Evolutionary conservation across 2,113 vertebrate genomes (phyloP).

Genomic region (Poeciliopsis retropinna): DNA sequence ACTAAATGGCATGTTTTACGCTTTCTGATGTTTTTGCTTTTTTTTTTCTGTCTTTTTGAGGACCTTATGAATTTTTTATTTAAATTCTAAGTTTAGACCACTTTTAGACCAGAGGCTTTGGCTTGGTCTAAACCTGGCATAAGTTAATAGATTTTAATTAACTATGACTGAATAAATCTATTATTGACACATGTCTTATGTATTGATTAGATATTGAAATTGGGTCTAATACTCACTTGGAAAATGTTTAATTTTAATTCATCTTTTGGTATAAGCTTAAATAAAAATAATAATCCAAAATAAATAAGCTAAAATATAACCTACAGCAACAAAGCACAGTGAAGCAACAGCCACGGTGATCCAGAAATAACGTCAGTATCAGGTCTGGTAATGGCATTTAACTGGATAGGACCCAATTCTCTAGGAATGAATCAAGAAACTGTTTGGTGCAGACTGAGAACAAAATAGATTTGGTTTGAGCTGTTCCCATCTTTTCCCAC

Average conservation of each 20-base stretch:
- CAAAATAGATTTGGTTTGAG: conserved; percentile 5
- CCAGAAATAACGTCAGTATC: conserved; percentile 15
- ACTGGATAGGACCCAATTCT: background rate
- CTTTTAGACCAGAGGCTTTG: background rate
- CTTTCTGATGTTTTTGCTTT: background rate
- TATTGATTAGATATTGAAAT: too few species aligned
- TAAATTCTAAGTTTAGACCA: background rate
- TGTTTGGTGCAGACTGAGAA: conserved; percentile 12
- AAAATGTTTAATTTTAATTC: background rate
- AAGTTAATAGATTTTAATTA: background rate
- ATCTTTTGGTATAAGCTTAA: background rate
- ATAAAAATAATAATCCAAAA: background rate
- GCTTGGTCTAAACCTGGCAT: background rate
- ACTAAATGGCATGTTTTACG: background rate
- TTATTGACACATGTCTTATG: background rate
- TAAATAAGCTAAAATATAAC: background rate
- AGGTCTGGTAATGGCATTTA: background rate
- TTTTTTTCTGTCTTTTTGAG: background rate
- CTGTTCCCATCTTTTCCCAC: conserved; percentile 2
- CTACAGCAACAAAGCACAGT: background rate
- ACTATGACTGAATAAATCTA: background rate
- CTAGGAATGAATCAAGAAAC: conserved; percentile 5
- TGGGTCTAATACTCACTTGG: background rate
- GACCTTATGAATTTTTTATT: background rate
- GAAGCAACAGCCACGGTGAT: background rate